Base-by-base conservation (phyloP, 2,888 invertebrate species). In the Trissonchulus latispiculum region DNA sequence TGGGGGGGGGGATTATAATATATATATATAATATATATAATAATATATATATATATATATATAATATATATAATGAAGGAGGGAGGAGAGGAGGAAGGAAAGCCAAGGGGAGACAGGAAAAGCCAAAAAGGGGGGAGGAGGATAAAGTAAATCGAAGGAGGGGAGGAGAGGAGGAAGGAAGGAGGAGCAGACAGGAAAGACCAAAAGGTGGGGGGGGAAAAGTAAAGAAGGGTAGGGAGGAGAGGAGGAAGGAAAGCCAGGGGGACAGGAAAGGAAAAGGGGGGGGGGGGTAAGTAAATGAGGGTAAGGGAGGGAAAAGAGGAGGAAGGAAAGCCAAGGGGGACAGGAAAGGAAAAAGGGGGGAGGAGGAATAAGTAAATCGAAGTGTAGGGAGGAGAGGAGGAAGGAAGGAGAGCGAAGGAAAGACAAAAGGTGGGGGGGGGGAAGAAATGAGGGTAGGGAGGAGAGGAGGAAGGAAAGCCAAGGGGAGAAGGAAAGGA, bases 101-200 rank as follows among this genome's bases (percentile, higher is more conserved):
- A 66, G 31, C 15, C 66, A 61, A 28, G 67, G 31, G 67, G 31
- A 71, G 29, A 71, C 15, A 23, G 67, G 67, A 31, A 71, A 61
- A 66, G 66, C 3, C 18, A 62, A 28, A 61, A 71, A 62, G 32
- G 28, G 28, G 31, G 71, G 31, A 66, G 28, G 36, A 66, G 31
- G 31, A 29, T 15, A 71, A 61, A n/a, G n/a, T 23, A 71, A 29
- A 66, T 15, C 66, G 32, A 61, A 66, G 31, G 61, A 35, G 23
- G 66, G 61, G 23, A 61, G 28, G 35, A 61, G 29, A 71, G 31
- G 31, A 71, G 28, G 61, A 62, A 28, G 28, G 61, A 61, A 71
- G 31, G 71, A 66, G 67, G 66, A 64, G 31, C 23, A 62, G n/a
- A 61, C 3, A 71, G n/a, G 61, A 71, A 71, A 61, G 31, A 62